Base-by-base conservation (phyloP, 2,797 vertebrate species). In the Tauraco hartlaubi region DNA sequence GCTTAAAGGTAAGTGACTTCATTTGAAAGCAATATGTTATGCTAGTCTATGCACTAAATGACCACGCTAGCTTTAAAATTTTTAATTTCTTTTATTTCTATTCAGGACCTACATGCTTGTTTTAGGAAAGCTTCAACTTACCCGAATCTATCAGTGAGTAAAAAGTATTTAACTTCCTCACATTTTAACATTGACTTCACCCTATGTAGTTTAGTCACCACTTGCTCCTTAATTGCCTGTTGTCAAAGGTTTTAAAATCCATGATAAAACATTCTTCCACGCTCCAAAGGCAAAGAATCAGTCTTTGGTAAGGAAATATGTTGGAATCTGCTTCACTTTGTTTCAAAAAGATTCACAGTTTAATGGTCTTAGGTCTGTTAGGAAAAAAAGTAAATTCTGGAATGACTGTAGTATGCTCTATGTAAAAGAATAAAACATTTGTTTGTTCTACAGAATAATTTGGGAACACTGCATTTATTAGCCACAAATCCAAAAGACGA, bases 1-100 rank as follows among this genome's bases (percentile, higher is more conserved):
- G 26, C 31, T 93, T 97, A 96, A 93, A 94, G 66, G 51, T 96
- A 96, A 92, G 25, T 83, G 17, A 95, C 56, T 96, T 97, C 16
- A 94, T 96, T 96, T 97, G 55, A 52, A 94, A 88, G 73, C 77
- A 64, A 71, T 90, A 58, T 67, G 69, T 93, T 93, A 58, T 25
- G 59, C 26, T 81, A 92, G 37, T 77, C 51, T 72, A 76, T 55
- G 43, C 35, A 91, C 37, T 92, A 74, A 92, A 90, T 22, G 21
- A 92, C 37, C 79, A 91, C 51, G 31, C 8, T 88, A 82, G 96
- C 93, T 88, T 94, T 89, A 48, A 96, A 84, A 75, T 29, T 80
- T 55, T 90, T 95, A 19, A 41, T 73, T 96, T 73, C 19, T 93
- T 80, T 90, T 61, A 64, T 91, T 96, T 93, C 23, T 14, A 22